Evolutionary conservation across 2,888 invertebrate species (phyloP), one percentile per base, ranked within the genome.

Genomic region (Drosophila conformis): DNA sequence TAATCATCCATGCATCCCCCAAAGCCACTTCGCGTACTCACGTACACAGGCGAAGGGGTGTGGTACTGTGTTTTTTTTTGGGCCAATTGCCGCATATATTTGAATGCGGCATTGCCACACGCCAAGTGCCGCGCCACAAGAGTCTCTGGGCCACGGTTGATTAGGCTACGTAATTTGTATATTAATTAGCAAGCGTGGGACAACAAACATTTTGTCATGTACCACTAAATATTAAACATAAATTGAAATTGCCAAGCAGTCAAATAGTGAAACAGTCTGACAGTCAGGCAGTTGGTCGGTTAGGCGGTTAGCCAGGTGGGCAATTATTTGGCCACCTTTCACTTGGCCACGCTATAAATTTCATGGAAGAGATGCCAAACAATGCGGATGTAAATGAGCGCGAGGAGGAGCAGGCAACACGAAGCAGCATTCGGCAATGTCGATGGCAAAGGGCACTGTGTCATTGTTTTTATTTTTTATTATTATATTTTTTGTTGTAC

Each of bases 351-450:
- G 67, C 62, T 71, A 79, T 76, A 76, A 76, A 73, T 79, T 82
- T 80, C 82, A 82, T 73, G 73, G 66, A 70, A 60, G 67, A 79
- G 80, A 70, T 73, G 69, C 71, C 68, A 68, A 74, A 87, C 90
- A 87, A 90, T 90, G 82, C 80, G 89, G 84, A 89, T 89, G 90
- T 87, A 89, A 90, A 84, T 87, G 84, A 87, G 73, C 73, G 53
- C 46, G 13, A 36, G 56, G 21, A 35, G 10, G 33, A 42, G 60
- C n/a, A 18, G 33, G 33, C 54, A 29, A 57, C n/a, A 40, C 6
- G 61, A 69, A 63, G 65, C 73, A 57, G 64, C 59, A 29, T 68
- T 66, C 36, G 69, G 62, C 63, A 68, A 57, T 66, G 63, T 62
- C 71, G 62, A 71, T 82, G 76, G 82, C 89, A 90, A 89, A 88